These are phyloP conservation scores for Platysternon megacephalum DNA, from an alignment of 2,113 vertebrate genomes.

Conservation along the genomic window DNA sequence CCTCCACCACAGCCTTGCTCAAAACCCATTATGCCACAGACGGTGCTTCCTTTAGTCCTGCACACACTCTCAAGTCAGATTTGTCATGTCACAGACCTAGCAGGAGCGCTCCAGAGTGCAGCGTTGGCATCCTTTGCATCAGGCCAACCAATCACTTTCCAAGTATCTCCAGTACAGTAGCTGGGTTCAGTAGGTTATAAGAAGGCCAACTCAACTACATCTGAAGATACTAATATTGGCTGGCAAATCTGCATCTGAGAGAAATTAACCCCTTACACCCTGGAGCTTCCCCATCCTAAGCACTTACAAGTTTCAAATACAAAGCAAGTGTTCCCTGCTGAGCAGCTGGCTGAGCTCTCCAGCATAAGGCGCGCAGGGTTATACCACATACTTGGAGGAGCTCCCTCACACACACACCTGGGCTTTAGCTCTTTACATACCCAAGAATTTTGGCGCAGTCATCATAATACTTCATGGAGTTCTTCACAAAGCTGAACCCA, in stretches of 20 bases:
- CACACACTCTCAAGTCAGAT: neutral
- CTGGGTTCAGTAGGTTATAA: neutral
- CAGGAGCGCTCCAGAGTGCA: neutral
- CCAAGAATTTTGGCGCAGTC: slow-evolving; percentile 99
- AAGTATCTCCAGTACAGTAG: neutral
- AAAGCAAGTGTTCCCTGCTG: neutral
- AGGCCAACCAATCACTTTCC: neutral
- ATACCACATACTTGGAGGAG: neutral
- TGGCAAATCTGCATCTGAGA: neutral
- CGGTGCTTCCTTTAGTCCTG: neutral
- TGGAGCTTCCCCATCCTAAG: neutral
- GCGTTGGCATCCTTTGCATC: neutral
- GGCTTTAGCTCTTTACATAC: slow-evolving; percentile 72
- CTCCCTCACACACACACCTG: neutral
- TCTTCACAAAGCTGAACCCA: slow-evolving; percentile 99
- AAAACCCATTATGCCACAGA: neutral
- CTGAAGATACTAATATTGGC: neutral
- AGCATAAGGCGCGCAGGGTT: neutral
- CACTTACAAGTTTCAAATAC: neutral
- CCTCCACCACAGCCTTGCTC: neutral
- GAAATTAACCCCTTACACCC: neutral
- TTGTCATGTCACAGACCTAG: neutral
- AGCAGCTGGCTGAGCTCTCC: neutral
- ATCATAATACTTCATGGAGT: slow-evolving; percentile 99
- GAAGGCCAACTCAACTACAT: neutral